Conservation (phyloP, 2,888 invertebrate genomes). For the Epiblema foenella region DNA sequence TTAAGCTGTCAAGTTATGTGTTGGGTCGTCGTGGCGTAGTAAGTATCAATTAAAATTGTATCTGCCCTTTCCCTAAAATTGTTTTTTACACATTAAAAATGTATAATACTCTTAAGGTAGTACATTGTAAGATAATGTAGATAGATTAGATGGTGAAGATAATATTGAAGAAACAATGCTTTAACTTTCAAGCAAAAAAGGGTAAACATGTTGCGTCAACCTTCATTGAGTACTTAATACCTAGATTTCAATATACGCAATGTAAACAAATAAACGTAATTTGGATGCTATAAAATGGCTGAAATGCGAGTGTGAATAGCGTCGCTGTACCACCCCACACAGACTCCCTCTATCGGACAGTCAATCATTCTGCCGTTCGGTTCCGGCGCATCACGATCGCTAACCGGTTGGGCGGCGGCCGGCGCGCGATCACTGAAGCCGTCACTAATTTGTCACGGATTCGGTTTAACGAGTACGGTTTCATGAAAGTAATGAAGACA, state of each 20-base stretch:
- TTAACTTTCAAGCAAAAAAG: too few relatives aligned
- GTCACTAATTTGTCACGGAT: slow-evolving; percentile 63
- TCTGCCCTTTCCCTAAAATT: too few relatives aligned
- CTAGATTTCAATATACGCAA: neutral
- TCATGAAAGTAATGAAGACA: slow-evolving; percentile 53
- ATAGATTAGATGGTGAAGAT: too few relatives aligned
- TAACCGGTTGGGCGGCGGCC: slow-evolving; percentile 71
- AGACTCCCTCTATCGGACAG: slow-evolving; percentile 62
- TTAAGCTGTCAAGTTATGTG: slow-evolving; percentile 31
- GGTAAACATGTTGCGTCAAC: too few relatives aligned
- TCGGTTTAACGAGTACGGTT: slow-evolving; percentile 49
- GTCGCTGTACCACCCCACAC: neutral
- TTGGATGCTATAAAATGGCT: slow-evolving; percentile 9
- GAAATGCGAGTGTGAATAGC: neutral
- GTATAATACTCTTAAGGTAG: too few relatives aligned
- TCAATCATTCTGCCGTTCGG: slow-evolving; percentile 73
- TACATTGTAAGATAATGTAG: too few relatives aligned
- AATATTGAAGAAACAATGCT: too few relatives aligned
- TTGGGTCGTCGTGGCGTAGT: neutral
- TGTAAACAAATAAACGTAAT: slow-evolving; percentile 7
- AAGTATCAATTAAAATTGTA: neutral
- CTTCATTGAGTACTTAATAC: too few relatives aligned
- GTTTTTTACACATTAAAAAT: too few relatives aligned
- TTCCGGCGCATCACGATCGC: slow-evolving; percentile 61
- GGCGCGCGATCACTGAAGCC: slow-evolving; percentile 52